Percentiles rank a stretch among this genome's conserved stretches.
phyloP scores from a whole-genome alignment of 1,140 invertebrate species.

The Ylistrum balloti region DNA sequence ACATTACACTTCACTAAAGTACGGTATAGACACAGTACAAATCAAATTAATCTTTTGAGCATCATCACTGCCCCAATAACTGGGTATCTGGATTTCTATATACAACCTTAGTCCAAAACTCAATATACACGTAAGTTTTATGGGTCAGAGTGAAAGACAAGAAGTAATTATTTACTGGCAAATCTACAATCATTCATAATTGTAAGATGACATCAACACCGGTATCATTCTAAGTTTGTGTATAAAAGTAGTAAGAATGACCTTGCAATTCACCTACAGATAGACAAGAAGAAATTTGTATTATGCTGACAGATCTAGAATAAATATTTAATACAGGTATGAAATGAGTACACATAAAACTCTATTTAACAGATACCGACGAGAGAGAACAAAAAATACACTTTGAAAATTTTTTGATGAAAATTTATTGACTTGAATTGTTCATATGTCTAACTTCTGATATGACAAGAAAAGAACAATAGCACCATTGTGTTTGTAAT shows the following conservation, averaged over 20 bases:
- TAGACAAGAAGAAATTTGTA: neutral
- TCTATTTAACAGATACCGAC: neutral
- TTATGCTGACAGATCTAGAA: slow-evolving; percentile 34
- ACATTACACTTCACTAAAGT: too few relatives aligned
- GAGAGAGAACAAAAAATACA: neutral
- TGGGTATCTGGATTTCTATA: slow-evolving; percentile 18
- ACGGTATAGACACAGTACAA: neutral
- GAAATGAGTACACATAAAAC: slow-evolving; percentile 11
- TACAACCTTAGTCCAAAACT: neutral
- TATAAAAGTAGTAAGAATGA: neutral
- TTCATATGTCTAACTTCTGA: neutral
- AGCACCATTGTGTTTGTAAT: slow-evolving; percentile 16
- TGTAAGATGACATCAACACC: neutral
- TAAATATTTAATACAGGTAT: slow-evolving; percentile 3
- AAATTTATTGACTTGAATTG: neutral
- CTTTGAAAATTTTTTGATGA: neutral
- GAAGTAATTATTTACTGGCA: neutral
- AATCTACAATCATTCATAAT: neutral
- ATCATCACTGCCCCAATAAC: neutral
- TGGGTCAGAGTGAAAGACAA: neutral
- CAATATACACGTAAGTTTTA: neutral
- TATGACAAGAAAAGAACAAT: neutral
- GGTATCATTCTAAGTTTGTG: neutral
- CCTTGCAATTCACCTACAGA: neutral
- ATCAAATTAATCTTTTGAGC: neutral